Conservation (phyloP, 92 coral and sea anemone genomes). For the Phymanthus crucifer region DNA sequence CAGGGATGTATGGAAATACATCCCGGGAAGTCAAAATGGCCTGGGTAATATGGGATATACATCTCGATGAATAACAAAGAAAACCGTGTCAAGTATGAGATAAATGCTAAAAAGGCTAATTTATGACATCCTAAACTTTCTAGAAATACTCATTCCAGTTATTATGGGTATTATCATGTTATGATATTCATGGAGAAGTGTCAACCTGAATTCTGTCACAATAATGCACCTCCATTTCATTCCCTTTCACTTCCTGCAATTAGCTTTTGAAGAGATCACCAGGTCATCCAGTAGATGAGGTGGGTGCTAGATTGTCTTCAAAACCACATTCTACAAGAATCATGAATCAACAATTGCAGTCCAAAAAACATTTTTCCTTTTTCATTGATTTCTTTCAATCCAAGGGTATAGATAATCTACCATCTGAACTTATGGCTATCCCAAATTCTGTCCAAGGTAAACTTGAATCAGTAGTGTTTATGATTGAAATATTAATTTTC, state of each 20-base stretch:
- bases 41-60: too few species aligned
- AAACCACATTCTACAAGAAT: not conserved
- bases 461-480: not conserved
- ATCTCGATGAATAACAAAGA: too few species aligned
- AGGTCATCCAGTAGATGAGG: slow-evolving; percentile 65
- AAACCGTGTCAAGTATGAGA: too few species aligned
- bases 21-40: too few species aligned
- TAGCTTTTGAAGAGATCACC: slow-evolving; percentile 84
- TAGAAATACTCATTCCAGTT: too few species aligned
- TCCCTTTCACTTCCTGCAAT: not conserved
- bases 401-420: slow-evolving; percentile 43
- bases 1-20: too few species aligned
- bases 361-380: not conserved
- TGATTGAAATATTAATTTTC: not conserved
- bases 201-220: not conserved
- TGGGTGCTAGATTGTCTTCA: not conserved
- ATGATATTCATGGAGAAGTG: too few species aligned
- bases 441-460: slow-evolving; percentile 37
- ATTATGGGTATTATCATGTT: too few species aligned
- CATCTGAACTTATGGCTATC: slow-evolving; percentile 44
- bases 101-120: too few species aligned
- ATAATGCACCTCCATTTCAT: not conserved
- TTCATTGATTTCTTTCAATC: not conserved
- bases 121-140: too few species aligned
- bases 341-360: not conserved